Evolutionary conservation across 23 tunicate species (phyloP), one percentile per base, ranked within the genome.

Genomic region (Trididemnum nubilum): DNA sequence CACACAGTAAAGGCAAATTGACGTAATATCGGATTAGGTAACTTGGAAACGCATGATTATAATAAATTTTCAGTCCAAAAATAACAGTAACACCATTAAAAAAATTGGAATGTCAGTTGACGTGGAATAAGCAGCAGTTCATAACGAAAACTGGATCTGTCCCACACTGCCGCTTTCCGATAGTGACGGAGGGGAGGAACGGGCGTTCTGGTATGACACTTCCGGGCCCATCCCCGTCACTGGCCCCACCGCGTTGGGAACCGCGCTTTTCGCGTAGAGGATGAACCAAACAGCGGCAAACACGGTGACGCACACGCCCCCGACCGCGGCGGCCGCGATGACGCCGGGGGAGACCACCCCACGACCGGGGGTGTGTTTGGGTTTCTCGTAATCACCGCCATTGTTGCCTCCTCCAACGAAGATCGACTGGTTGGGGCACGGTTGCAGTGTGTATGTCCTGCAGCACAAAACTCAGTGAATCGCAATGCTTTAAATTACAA

Each of bases 121-220:
- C 18, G 12, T 49, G 18, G 26, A 24, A 61, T 24, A 12, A 24
- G 5, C n/a, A 22, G 67, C 26, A 61, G 4, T 34, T 85, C 33
- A 85, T 35, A 85, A 82, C 0, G 82, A 24, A 76, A 85, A 85
- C 64, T 87, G 64, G 15, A 90, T 67, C 44, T 84, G 96, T 24
- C 96, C 96, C 44, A 85, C 73, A 49, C 96, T 90, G 21, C 92
- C 92, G 36, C 84, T 80, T 33, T 90, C 96, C 1, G 96, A 90
- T 0, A 69, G 72, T 30, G 89, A 51, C 1, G 77, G 84, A 0
- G 80, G 52, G 0, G 89, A 72, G 21, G 77, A 85, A 1, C 77
- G 67, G 0, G 88, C 37, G 79, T 32, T 78, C 64, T 86, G 81
- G 44, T 85, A 88, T 32, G 83, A 81, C 7, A 88, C 79, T 61